Evolutionary conservation across 2,797 vertebrate species (phyloP), one percentile per base, ranked within the genome.

Genomic region (Catostomus latipinnis): DNA sequence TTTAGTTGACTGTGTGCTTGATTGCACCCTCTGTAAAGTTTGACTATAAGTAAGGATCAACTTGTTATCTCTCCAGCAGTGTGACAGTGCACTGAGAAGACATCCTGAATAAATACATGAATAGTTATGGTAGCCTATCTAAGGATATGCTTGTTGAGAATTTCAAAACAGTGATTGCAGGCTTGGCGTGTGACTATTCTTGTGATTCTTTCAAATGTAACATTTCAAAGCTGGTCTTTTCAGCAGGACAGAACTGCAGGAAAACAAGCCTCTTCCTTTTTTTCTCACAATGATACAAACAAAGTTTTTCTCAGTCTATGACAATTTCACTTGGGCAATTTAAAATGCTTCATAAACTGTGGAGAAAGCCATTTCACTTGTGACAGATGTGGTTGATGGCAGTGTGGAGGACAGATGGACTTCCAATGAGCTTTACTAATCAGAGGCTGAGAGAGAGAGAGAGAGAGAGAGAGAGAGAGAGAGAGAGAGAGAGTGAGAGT

Each of bases 1-100:
- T 85, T 82, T 82, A 82, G 77, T 67, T 69, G 69, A 70, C 77
- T 54, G 45, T 76, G 77, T 78, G 78, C 72, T 65, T 82, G 71
- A 82, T 53, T 77, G 66, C 53, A 56, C 50, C 75, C 53, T 81
- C 71, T 77, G 57, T 75, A 72, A 74, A 77, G 54, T 72, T 70
- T 83, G 72, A 73, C 56, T 74, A 60, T 70, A 74, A 78, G 78
- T 68, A 53, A 52, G 83, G 82, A 80, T 82, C 77, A 78, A 60
- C 83, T 81, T 63, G 83, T 74, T 81, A 72, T 80, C 79, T 79
- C 76, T 74, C 54, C 69, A 74, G 63, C 65, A 66, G 34, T 63
- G 74, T 76, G 68, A 57, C 70, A 80, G 60, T 46, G 70, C 56
- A 57, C 75, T 48, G 66, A 18, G 62, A 50, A 48, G 45, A 45